A percentile compares a stretch with the other conserved stretches of the same genome.
phyloP scores from a whole-genome alignment of 2,888 invertebrate genomes.

The Noctua fimbriata region DNA sequence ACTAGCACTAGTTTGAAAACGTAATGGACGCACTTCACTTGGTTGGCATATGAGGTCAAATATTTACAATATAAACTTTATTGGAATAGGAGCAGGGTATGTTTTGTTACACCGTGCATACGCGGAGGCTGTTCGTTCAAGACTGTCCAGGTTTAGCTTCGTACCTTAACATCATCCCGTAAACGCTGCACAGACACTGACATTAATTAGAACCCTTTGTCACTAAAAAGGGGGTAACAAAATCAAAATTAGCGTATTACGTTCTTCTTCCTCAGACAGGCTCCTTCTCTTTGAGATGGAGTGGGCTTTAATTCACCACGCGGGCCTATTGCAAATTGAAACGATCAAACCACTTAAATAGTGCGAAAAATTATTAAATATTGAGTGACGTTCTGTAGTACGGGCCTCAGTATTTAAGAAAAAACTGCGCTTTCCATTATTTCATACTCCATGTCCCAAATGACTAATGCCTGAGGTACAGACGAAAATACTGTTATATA shows the following conservation, averaged over 20 bases:
- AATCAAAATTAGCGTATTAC: neutral
- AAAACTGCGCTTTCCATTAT: constrained; percentile 22
- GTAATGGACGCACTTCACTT: constrained; percentile 11
- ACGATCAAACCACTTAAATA: neutral
- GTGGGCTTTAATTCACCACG: neutral
- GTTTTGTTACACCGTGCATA: constrained; percentile 7
- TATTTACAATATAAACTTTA: constrained; percentile 24
- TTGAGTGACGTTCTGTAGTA: neutral
- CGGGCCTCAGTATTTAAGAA: neutral
- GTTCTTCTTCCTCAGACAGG: neutral
- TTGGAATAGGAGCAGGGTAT: neutral
- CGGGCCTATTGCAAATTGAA: neutral
- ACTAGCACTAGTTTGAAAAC: constrained; percentile 16
- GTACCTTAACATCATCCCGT: neutral
- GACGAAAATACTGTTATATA: constrained; percentile 79
- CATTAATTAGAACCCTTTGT: neutral
- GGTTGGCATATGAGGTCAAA: neutral
- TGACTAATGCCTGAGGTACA: constrained; percentile 80
- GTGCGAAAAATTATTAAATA: neutral
- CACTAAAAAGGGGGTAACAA: neutral
- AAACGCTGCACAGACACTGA: neutral
- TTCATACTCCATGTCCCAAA: constrained; percentile 52
- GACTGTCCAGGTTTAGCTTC: constrained; percentile 14
- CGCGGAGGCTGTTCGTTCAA: constrained; percentile 26
- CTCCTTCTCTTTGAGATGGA: neutral